Percentiles rank a stretch among this genome's conserved stretches.
These are phyloP conservation scores for Pachyrhynchus sulphureomaculatus DNA, from an alignment of 1,140 invertebrate species.

Conservation along the genomic window DNA sequence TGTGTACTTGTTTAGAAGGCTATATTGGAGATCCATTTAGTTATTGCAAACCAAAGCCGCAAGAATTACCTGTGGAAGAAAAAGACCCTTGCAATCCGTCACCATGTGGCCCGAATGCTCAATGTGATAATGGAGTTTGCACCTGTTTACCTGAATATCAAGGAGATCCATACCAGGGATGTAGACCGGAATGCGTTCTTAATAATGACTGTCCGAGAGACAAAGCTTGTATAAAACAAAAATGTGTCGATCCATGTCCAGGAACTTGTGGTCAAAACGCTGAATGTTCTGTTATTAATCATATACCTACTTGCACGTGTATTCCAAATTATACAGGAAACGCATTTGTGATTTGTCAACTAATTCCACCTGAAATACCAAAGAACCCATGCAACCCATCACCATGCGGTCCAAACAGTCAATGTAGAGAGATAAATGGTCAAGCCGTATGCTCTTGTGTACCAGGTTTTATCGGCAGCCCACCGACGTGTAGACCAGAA, in stretches of 20 bases:
- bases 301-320: slow-evolving; percentile 70
- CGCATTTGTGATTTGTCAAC: slow-evolving; percentile 73
- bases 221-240: slow-evolving; percentile 63
- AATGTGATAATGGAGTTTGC: slow-evolving; percentile 63
- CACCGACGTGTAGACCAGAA: slow-evolving; percentile 73
- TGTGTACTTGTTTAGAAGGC: slow-evolving; percentile 62
- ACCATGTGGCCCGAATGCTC: slow-evolving; percentile 66
- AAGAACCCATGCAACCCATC: slow-evolving; percentile 70
- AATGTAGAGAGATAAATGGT: slow-evolving; percentile 65
- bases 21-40: slow-evolving; percentile 68
- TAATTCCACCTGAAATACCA: slow-evolving; percentile 42
- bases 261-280: slow-evolving; percentile 66
- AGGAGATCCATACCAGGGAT: slow-evolving; percentile 71
- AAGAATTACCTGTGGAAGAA: slow-evolving; percentile 41
- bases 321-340: slow-evolving; percentile 69
- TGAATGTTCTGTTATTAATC: slow-evolving; percentile 69
- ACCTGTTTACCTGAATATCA: slow-evolving; percentile 69
- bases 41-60: slow-evolving; percentile 57
- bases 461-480: slow-evolving; percentile 70
- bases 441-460: slow-evolving; percentile 69
- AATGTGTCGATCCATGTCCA: slow-evolving; percentile 66
- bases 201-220: slow-evolving; percentile 65
- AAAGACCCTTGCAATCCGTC: slow-evolving; percentile 62
- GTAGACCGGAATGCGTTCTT: slow-evolving; percentile 71
- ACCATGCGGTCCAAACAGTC: slow-evolving; percentile 75